Percentiles rank a stretch among this genome's conserved stretches.
Conservation (phyloP, 2,888 invertebrate genomes). For the Hermodice carunculata region DNA sequence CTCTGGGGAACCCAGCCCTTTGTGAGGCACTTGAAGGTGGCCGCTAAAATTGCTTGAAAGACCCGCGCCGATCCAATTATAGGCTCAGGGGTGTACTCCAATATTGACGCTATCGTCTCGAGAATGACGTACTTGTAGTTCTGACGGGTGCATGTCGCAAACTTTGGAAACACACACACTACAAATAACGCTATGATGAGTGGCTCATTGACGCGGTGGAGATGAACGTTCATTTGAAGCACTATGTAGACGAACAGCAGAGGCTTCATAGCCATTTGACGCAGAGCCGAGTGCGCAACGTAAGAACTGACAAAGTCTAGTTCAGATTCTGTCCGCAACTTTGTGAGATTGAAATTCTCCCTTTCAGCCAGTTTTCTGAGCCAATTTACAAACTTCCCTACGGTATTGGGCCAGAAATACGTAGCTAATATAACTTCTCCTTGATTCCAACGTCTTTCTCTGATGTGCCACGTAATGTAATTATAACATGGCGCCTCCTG, state of each 20-base stretch:
- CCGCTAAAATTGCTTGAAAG: constrained; percentile 51
- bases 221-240: constrained; percentile 50
- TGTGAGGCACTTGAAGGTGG: constrained; percentile 48
- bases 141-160: constrained; percentile 52
- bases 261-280: constrained; percentile 62
- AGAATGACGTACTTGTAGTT: constrained; percentile 54
- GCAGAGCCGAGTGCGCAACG: constrained; percentile 55
- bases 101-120: constrained; percentile 55
- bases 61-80: constrained; percentile 58
- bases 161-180: constrained; percentile 57
- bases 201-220: constrained; percentile 52
- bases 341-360: constrained; percentile 53
- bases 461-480: constrained; percentile 59
- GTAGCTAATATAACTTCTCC: constrained; percentile 56
- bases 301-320: constrained; percentile 58
- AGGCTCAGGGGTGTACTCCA: constrained; percentile 61
- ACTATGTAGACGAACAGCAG: constrained; percentile 51
- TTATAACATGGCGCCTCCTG: constrained; percentile 57
- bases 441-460: constrained; percentile 58
- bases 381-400: constrained; percentile 53
- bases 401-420: constrained; percentile 57
- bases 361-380: constrained; percentile 51
- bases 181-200: constrained; percentile 55
- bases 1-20: constrained; percentile 61
- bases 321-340: constrained; percentile 52